Evolutionary conservation across 1,140 invertebrate species (phyloP).

Genomic region (Hestina assimilis): DNA sequence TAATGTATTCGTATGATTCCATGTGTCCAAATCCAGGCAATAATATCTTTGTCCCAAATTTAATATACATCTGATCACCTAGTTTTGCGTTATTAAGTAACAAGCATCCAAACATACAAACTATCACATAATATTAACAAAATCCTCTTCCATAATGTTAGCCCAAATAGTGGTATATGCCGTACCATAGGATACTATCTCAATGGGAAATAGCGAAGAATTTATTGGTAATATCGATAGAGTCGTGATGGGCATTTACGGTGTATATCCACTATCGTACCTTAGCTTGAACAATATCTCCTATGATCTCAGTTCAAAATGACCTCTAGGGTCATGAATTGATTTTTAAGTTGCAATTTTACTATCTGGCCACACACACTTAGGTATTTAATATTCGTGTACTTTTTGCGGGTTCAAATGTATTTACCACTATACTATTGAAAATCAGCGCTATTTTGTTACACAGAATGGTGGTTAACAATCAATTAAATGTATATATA

Average conservation of each 20-base stretch:
- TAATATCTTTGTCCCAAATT: no score
- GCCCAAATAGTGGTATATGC: conserved; percentile 35
- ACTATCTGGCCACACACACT: conserved; percentile 18
- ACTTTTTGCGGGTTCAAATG: no score
- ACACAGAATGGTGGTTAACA: no score
- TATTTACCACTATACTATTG: no score
- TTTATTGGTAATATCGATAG: conserved; percentile 69
- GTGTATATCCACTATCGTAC: conserved; percentile 39
- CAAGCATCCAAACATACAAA: no score
- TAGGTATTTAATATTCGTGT: not conserved
- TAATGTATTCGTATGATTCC: no score
- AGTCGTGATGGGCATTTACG: conserved; percentile 54
- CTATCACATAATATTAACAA: no score
- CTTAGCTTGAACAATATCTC: conserved; percentile 45
- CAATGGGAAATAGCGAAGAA: conserved; percentile 49
- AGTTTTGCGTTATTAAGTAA: no score
- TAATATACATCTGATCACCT: no score
- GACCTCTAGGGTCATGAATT: conserved; percentile 62
- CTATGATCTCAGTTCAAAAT: conserved; percentile 33
- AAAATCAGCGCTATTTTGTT: no score
- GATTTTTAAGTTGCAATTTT: conserved; percentile 63
- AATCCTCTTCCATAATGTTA: conserved; percentile 27
- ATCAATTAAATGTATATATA: no score
- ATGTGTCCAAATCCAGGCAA: no score
- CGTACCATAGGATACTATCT: conserved; percentile 44